Conservation (phyloP, 2,797 vertebrate species). For the Chrysocyon brachyurus region DNA sequence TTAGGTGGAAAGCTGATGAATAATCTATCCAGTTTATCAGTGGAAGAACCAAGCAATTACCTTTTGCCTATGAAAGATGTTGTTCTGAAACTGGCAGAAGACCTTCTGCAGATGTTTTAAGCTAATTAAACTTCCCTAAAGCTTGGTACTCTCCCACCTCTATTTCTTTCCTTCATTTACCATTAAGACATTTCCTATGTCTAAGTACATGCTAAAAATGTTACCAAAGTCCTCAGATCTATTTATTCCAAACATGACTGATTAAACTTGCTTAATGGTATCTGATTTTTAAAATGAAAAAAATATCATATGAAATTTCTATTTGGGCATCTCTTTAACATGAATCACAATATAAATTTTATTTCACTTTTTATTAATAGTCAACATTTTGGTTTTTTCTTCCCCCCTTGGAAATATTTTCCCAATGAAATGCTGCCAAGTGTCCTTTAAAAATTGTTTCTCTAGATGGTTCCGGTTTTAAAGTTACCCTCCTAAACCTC, state of each 20-base stretch:
- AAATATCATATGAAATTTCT: constrained; percentile 55
- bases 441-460: constrained; percentile 46
- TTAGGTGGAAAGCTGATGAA: constrained; percentile 31
- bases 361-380: constrained; percentile 45
- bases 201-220: constrained; percentile 43
- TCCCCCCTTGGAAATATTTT: constrained; percentile 49
- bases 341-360: constrained; percentile 53
- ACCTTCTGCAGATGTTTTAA: constrained; percentile 39
- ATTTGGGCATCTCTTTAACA: constrained; percentile 44
- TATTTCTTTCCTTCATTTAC: constrained; percentile 47
- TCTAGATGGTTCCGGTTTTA: constrained; percentile 51
- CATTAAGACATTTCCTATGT: constrained; percentile 55
- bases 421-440: not conserved
- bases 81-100: constrained; percentile 56
- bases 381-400: constrained; percentile 53
- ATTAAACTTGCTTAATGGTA: constrained; percentile 59
- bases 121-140: constrained; percentile 64
- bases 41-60: constrained; percentile 38
- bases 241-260: constrained; percentile 53
- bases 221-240: constrained; percentile 47
- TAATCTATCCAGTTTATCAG: constrained; percentile 46
- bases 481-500: constrained; percentile 43
- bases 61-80: constrained; percentile 36
- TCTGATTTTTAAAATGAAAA: constrained; percentile 55
- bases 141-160: not conserved